Percentiles rank a stretch among this genome's conserved stretches.
Evolutionary conservation across 2,797 vertebrate genomes (phyloP).

Genomic region (Lemur catta): DNA sequence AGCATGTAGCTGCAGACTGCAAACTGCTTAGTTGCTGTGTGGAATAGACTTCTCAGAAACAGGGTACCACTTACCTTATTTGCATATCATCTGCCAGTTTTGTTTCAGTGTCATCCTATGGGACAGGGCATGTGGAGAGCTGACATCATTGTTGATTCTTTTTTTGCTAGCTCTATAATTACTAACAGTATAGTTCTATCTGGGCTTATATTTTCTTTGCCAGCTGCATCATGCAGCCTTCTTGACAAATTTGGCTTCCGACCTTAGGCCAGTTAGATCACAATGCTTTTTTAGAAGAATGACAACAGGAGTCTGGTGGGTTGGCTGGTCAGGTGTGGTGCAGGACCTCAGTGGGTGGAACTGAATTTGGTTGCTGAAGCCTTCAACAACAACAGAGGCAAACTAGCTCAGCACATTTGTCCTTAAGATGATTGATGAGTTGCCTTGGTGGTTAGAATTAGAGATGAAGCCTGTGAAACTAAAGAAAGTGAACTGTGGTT

Average conservation of each 20-base stretch:
- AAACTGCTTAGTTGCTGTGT: neutral
- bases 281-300: neutral
- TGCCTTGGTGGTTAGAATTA: neutral
- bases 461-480: neutral
- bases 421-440: neutral
- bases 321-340: neutral
- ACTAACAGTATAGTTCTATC: neutral
- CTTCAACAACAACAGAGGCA: neutral
- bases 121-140: neutral
- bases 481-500: neutral
- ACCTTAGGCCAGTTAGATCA: neutral
- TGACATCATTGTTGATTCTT: neutral
- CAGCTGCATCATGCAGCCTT: neutral
- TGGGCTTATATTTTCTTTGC: neutral
- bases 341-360: neutral
- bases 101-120: neutral
- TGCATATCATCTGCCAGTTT: neutral
- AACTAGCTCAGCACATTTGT: no score
- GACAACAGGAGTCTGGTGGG: neutral
- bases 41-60: neutral
- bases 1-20: neutral
- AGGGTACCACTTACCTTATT: neutral
- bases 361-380: neutral
- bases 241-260: neutral
- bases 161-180: neutral